These are phyloP conservation scores for Myiozetetes cayanensis DNA, from an alignment of 2,113 vertebrate species.

Conservation along the genomic window DNA sequence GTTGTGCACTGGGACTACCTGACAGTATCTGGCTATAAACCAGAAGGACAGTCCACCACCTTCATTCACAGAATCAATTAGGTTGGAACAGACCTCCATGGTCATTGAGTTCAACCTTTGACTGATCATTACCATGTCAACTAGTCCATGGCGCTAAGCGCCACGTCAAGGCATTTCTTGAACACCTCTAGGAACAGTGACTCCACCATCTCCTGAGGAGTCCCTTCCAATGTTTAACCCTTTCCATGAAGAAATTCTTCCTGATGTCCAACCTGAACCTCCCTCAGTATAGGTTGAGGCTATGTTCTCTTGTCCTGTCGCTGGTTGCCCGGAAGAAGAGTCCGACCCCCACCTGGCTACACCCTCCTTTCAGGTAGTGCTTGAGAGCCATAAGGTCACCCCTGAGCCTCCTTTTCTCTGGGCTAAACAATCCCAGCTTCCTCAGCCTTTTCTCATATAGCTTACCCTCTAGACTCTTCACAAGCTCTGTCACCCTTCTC, in stretches of 20 bases:
- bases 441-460: background rate
- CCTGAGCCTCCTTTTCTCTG: background rate
- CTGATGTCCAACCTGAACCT: background rate
- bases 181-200: background rate
- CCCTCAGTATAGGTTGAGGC: background rate
- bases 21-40: background rate
- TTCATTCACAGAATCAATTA: background rate
- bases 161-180: rapidly evolving
- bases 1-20: background rate
- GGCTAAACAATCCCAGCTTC: background rate
- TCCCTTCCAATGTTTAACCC: background rate
- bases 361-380: background rate
- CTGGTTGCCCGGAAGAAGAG: background rate
- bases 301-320: background rate
- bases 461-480: background rate
- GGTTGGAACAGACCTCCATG: background rate
- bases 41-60: background rate
- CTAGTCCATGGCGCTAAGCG: too few relatives aligned
- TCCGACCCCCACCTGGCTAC: rapidly evolving
- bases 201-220: background rate
- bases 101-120: rapidly evolving
- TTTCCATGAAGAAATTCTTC: background rate
- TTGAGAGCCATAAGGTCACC: background rate
- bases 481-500: background rate
- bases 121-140: rapidly evolving